Evolutionary conservation across 1,140 invertebrate species (phyloP).

Genomic region (Hypothenemus hampei): DNA sequence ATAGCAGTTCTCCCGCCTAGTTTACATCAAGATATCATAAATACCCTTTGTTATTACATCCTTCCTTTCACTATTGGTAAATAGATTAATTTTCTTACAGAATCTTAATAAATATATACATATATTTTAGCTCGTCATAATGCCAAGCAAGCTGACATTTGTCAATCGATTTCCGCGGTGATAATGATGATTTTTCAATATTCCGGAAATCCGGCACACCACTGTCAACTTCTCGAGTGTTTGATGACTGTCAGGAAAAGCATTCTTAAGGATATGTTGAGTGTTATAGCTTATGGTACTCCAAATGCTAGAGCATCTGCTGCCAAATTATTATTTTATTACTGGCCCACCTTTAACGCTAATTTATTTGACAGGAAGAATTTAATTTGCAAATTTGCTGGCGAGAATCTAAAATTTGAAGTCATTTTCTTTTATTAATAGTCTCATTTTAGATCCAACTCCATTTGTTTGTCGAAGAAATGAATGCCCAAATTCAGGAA

Average conservation of each 20-base stretch:
- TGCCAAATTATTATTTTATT: slow-evolving; percentile 95
- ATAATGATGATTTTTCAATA: slow-evolving; percentile 98
- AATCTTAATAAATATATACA: too few relatives aligned
- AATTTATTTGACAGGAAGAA: slow-evolving; percentile 86
- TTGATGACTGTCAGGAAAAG: slow-evolving; percentile 88
- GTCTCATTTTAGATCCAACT: slow-evolving; percentile 50
- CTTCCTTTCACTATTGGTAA: slow-evolving; percentile 94
- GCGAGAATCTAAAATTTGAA: slow-evolving; percentile 48
- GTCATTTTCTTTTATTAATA: background rate
- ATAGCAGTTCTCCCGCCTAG: slow-evolving; percentile 85
- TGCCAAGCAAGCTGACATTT: slow-evolving; percentile 76
- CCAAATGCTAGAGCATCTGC: slow-evolving; percentile 85
- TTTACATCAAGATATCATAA: slow-evolving; percentile 92
- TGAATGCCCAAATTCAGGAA: slow-evolving; percentile 75
- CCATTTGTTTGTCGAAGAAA: slow-evolving; percentile 82
- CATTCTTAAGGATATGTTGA: slow-evolving; percentile 88
- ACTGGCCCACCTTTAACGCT: slow-evolving; percentile 98
- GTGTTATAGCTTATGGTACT: slow-evolving; percentile 96
- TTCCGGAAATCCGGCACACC: slow-evolving; percentile 84
- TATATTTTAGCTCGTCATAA: slow-evolving; percentile 58
- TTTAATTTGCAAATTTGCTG: slow-evolving; percentile 83
- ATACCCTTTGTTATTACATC: slow-evolving; percentile 93
- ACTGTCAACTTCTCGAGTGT: slow-evolving; percentile 92
- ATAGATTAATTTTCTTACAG: slow-evolving; percentile 45
- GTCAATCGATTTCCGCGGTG: slow-evolving; percentile 88